These are phyloP conservation scores for Drosophila quadrilineata DNA, from an alignment of 1,140 invertebrate genomes.

Conservation along the genomic window DNA sequence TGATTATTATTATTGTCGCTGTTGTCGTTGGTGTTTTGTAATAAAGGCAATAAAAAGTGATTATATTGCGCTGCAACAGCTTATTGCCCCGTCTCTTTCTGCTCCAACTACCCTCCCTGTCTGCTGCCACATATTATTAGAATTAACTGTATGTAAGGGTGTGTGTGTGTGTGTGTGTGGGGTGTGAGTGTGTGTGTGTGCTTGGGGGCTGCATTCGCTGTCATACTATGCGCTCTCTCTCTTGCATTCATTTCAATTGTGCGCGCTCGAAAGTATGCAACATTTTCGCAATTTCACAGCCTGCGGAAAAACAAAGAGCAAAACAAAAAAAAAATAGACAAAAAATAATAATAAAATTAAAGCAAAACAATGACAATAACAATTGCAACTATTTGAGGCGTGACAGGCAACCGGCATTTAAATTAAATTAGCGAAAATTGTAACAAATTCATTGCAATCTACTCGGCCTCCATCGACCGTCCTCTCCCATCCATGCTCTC, in stretches of 20 bases:
- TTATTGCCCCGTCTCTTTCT: conserved; percentile 61
- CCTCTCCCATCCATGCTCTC: too few relatives aligned
- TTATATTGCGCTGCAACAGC: conserved; percentile 71
- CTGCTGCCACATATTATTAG: conserved; percentile 63
- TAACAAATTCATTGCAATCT: conserved; percentile 43
- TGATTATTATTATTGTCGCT: conserved; percentile 18
- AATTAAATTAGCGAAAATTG: conserved; percentile 70
- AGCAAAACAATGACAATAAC: conserved; percentile 33
- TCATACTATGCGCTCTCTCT: background rate
- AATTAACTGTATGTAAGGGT: conserved; percentile 11
- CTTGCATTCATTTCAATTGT: conserved; percentile 52
- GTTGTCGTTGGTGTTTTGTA: conserved; percentile 26
- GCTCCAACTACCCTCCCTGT: conserved; percentile 42
- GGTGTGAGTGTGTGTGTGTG: conserved; percentile 9
- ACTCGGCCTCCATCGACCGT: background rate
- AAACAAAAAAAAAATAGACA: too few relatives aligned
- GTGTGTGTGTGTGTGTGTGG: conserved; percentile 9
- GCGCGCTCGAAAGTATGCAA: conserved; percentile 31
- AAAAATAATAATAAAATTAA: too few relatives aligned
- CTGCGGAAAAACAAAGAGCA: too few relatives aligned
- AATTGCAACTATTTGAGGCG: conserved; percentile 17
- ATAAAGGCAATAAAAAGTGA: conserved; percentile 78
- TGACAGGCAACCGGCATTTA: conserved; percentile 53
- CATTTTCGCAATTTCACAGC: too few relatives aligned
- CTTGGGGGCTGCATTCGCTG: background rate